These are phyloP conservation scores for Hydrophis major DNA, from an alignment of 2,797 vertebrate genomes.

Conservation along the genomic window DNA sequence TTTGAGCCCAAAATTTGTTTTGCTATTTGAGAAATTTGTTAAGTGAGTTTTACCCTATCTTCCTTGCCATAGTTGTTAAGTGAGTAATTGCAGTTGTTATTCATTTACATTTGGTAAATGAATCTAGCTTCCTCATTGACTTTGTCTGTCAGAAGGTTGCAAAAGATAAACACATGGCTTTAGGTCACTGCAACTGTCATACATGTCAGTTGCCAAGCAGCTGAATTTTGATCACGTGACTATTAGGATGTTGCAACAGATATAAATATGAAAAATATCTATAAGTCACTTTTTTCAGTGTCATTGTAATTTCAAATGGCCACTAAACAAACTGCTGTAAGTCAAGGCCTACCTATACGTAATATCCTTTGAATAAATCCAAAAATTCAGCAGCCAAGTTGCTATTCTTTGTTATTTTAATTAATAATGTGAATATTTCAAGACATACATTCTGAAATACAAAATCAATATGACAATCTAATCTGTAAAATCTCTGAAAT, in stretches of 20 bases:
- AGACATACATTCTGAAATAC: not conserved
- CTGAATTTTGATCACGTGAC: not conserved
- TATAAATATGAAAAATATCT: not conserved
- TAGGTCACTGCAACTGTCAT: not conserved
- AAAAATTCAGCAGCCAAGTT: not conserved
- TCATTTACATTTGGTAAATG: not conserved
- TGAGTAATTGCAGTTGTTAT: not conserved
- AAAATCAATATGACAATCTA: not conserved
- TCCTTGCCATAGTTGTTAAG: not conserved
- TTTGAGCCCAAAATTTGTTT: not conserved
- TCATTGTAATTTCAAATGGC: not conserved
- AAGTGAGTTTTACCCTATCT: not conserved
- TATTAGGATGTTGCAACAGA: not conserved
- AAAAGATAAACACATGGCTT: not conserved
- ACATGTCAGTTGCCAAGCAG: not conserved
- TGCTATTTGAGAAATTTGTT: not conserved
- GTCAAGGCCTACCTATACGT: not conserved
- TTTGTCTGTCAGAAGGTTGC: not conserved
- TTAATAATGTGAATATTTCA: not conserved
- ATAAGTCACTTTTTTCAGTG: not conserved
- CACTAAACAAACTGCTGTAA: not conserved
- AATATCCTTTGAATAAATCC: fast-evolving
- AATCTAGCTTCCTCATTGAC: not conserved
- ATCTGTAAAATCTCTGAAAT: not conserved
- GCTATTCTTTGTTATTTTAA: not conserved